Conservation (phyloP, 2,888 invertebrate species). For the Mythimna pallens region DNA sequence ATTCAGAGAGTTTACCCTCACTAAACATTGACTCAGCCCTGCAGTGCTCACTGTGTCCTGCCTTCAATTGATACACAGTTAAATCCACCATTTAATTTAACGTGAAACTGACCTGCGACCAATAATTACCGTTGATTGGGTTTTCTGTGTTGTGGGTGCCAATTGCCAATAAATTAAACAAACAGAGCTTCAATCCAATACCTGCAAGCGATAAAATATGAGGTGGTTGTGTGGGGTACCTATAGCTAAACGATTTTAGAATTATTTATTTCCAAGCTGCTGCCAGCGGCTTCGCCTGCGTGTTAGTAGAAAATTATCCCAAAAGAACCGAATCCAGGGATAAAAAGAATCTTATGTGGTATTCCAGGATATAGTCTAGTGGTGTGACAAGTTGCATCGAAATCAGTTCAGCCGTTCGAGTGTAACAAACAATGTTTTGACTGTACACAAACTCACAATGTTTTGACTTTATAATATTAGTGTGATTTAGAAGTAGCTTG, state of each 20-base stretch:
- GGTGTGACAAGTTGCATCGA: too few species aligned
- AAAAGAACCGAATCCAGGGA: too few species aligned
- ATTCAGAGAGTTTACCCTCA: slow-evolving; percentile 13
- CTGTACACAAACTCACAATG: too few species aligned
- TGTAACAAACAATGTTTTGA: too few species aligned
- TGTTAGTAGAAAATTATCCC: too few species aligned
- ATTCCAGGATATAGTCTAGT: too few species aligned
- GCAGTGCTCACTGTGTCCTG: slow-evolving; percentile 2
- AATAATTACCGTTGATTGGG: slow-evolving; percentile 47
- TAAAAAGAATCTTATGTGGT: too few species aligned
- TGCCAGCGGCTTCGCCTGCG: too few species aligned
- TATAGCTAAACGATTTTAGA: not conserved
- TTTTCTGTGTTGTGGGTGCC: slow-evolving; percentile 42
- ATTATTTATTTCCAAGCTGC: not conserved
- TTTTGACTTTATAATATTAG: too few species aligned
- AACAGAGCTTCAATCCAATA: slow-evolving; percentile 33
- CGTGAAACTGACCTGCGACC: slow-evolving; percentile 35
- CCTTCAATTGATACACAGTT: slow-evolving; percentile 1
- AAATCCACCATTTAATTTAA: slow-evolving; percentile 32
- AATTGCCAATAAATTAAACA: slow-evolving; percentile 51
- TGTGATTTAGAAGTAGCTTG: too few species aligned
- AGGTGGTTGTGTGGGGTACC: not conserved
- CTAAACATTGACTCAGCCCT: not conserved
- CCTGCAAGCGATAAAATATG: slow-evolving; percentile 34
- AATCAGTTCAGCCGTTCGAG: too few species aligned